Conservation (phyloP, 1,140 invertebrate species). For the Zaprionus lachaisei region DNA sequence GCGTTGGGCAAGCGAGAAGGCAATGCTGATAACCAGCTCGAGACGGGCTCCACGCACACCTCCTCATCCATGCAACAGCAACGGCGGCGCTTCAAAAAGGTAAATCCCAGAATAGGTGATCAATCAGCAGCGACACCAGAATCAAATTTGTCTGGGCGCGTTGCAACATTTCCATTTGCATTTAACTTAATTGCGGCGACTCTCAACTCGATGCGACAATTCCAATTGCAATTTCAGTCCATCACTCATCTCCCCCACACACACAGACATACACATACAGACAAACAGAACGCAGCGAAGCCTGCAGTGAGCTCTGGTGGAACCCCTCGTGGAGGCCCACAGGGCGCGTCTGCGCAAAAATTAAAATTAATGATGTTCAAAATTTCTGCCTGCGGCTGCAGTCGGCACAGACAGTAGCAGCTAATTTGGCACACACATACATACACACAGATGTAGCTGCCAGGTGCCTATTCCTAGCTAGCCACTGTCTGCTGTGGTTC, state of each 20-base stretch:
- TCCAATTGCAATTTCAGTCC: conserved; percentile 24
- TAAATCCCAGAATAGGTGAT: conserved; percentile 46
- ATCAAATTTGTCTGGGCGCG: conserved; percentile 42
- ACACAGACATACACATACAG: background rate
- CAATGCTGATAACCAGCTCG: conserved; percentile 44
- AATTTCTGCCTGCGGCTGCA: conserved; percentile 53
- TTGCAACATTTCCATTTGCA: conserved; percentile 33
- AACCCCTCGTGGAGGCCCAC: conserved; percentile 24
- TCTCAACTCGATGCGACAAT: conserved; percentile 20
- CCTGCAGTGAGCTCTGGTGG: conserved; percentile 17
- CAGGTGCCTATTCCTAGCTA: conserved; percentile 33
- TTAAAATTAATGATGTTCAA: conserved; percentile 81
- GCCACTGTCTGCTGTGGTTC: conserved; percentile 50
- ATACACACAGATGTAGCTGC: conserved; percentile 9
- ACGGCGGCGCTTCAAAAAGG: conserved; percentile 75
- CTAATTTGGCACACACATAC: conserved; percentile 67
- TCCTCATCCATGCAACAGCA: conserved; percentile 35
- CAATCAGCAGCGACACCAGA: conserved; percentile 23
- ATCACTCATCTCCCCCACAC: conserved; percentile 20
- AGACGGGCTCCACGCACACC: conserved; percentile 64
- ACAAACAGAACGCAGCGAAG: conserved; percentile 55
- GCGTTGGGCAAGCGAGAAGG: conserved; percentile 61
- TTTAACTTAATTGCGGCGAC: conserved; percentile 37
- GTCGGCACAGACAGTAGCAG: conserved; percentile 57
- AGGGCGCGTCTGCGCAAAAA: conserved; percentile 76